A percentile compares a stretch with the other conserved stretches of the same genome.
Conservation (phyloP, 2,888 invertebrate genomes). For the Ptychoptera contaminata region DNA sequence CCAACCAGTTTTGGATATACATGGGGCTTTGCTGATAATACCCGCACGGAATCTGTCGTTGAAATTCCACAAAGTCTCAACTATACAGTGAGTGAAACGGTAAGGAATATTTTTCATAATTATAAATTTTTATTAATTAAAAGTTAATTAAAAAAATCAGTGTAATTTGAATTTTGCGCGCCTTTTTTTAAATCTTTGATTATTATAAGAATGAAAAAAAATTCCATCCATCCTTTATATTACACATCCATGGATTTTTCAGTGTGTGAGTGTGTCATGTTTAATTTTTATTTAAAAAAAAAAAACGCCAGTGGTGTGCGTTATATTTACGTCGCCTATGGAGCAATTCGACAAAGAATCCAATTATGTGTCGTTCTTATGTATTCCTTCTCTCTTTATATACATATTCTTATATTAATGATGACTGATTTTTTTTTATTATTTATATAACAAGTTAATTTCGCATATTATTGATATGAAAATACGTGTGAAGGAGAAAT, state of each 20-base stretch:
- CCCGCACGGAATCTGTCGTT: slow-evolving; percentile 29
- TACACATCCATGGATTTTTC: not conserved
- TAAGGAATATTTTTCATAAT: slow-evolving; percentile 16
- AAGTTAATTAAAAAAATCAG: not conserved
- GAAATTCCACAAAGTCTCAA: slow-evolving; percentile 32
- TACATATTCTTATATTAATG: no score
- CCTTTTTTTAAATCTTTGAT: slow-evolving; percentile 1
- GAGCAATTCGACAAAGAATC: no score
- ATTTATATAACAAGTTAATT: no score
- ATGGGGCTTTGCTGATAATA: slow-evolving; percentile 32
- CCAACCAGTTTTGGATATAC: slow-evolving; percentile 30
- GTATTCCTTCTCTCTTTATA: no score
- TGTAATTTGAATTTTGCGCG: slow-evolving; percentile 3
- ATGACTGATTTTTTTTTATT: no score
- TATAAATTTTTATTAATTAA: not conserved
- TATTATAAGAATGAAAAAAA: not conserved
- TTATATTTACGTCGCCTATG: no score
- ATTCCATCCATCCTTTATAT: not conserved
- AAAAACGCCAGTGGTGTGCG: no score
- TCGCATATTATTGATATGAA: no score
- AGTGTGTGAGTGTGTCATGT: not conserved
- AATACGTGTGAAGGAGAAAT: no score
- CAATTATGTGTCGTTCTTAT: no score
- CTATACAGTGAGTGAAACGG: slow-evolving; percentile 32
- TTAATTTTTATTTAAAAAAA: no score